phyloP scores from a whole-genome alignment of 2,113 vertebrate genomes.

The Anoura caudifer region DNA sequence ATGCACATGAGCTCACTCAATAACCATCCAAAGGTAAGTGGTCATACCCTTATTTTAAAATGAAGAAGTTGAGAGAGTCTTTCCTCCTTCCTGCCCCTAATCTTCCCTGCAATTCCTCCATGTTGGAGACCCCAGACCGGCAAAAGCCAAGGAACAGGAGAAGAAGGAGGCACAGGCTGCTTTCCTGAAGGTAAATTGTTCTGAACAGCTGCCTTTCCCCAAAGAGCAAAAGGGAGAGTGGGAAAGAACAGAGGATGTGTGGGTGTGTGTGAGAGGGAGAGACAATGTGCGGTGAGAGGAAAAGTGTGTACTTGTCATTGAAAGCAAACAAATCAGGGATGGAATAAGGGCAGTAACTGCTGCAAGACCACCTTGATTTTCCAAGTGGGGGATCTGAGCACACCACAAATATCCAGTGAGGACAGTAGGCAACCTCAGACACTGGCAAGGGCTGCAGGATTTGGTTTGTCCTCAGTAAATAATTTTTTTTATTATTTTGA shows the following conservation, averaged over 20 bases:
- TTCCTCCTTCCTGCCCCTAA: not conserved
- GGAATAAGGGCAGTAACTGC: slow-evolving; percentile 63
- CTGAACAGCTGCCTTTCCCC: slow-evolving; percentile 8
- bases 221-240: slow-evolving; percentile 1
- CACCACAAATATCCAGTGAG: not conserved
- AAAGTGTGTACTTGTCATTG: slow-evolving; percentile 65
- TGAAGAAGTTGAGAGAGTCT: not conserved
- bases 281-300: not conserved
- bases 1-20: not conserved
- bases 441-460: slow-evolving; percentile 42
- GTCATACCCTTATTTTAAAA: not conserved
- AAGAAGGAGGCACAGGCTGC: not conserved
- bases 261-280: not conserved
- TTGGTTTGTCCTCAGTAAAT: not conserved
- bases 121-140: not conserved
- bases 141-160: not conserved
- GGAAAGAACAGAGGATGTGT: not conserved
- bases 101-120: not conserved
- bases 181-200: slow-evolving; percentile 54
- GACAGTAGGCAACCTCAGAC: slow-evolving; percentile 28
- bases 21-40: not conserved
- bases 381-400: not conserved
- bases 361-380: slow-evolving; percentile 54
- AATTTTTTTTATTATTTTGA: slow-evolving; percentile 44
- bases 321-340: slow-evolving; percentile 70